phyloP scores from a whole-genome alignment of 2,113 vertebrate species.

The Phasianus colchicus region DNA sequence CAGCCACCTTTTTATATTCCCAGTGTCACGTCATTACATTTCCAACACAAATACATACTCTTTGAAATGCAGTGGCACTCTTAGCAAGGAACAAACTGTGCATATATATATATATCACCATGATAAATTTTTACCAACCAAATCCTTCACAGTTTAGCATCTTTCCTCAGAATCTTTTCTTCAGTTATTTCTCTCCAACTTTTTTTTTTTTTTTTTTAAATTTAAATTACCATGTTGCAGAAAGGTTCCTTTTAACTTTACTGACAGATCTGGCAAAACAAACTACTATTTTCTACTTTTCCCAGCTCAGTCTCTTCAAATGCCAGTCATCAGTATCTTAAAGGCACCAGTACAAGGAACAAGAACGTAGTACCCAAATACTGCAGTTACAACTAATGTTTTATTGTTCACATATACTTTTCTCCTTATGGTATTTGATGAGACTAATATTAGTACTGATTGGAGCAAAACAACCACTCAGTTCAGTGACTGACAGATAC shows the following conservation, averaged over 20 bases:
- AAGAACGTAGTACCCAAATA: rapidly evolving
- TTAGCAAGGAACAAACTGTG: neutral
- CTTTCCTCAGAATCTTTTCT: neutral
- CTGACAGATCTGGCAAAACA: neutral
- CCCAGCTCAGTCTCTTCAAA: neutral
- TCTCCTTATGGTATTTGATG: neutral
- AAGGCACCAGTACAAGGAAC: rapidly evolving
- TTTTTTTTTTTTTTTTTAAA: neutral
- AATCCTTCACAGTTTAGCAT: neutral
- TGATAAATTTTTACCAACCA: neutral
- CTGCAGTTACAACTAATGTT: rapidly evolving
- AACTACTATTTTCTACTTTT: neutral
- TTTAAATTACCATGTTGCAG: neutral
- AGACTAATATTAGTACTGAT: rapidly evolving
- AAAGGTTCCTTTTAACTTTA: neutral
- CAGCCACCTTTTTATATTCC: neutral
- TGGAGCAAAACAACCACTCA: neutral
- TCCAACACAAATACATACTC: rapidly evolving
- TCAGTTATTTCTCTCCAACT: neutral
- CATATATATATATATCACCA: rapidly evolving
- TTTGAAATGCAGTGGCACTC: neutral
- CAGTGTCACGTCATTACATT: neutral
- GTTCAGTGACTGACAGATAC: rapidly evolving
- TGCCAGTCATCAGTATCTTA: neutral
- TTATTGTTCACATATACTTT: rapidly evolving